Evolutionary conservation across 2,797 vertebrate genomes (phyloP).

Genomic region (Rhinichthys osculus): DNA sequence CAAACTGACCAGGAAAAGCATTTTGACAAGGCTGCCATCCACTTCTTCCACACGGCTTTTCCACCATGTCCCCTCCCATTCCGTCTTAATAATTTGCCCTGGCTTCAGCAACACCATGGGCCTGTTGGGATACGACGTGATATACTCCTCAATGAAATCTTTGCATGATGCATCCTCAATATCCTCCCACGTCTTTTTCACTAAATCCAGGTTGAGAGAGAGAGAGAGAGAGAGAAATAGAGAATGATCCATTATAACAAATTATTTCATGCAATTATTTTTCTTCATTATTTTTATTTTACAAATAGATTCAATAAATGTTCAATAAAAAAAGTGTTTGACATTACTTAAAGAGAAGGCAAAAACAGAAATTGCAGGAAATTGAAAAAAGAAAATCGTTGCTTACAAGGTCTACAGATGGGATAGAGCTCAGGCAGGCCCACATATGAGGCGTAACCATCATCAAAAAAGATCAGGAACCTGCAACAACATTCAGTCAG

Average conservation of each 20-base stretch:
- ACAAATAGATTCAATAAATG: too few species aligned
- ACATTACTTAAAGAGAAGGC: neutral
- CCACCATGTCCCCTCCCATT: constrained; percentile 99
- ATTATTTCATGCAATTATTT: neutral
- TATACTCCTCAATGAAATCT: constrained; percentile 97
- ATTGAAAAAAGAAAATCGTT: neutral
- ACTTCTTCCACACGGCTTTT: constrained; percentile 97
- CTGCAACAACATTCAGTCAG: constrained; percentile 71
- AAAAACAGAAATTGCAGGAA: neutral
- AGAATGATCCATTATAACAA: neutral
- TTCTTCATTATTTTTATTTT: too few species aligned
- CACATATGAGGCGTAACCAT: constrained; percentile 96
- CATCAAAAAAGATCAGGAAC: constrained; percentile 97
- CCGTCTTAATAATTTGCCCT: constrained; percentile 95
- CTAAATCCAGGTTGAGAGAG: constrained; percentile 68
- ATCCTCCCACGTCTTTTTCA: constrained; percentile 93
- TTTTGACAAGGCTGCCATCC: constrained; percentile 96
- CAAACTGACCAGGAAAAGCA: constrained; percentile 92
- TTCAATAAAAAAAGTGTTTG: neutral
- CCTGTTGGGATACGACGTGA: constrained; percentile 95
- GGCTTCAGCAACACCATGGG: constrained; percentile 99
- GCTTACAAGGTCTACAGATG: constrained; percentile 90
- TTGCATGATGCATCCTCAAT: constrained; percentile 94
- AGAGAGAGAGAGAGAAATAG: constrained; percentile 4
- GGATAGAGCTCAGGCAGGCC: constrained; percentile 92